Evolutionary conservation across 2,797 vertebrate genomes (phyloP).

Genomic region (Parauchenoglanis punctatus): DNA sequence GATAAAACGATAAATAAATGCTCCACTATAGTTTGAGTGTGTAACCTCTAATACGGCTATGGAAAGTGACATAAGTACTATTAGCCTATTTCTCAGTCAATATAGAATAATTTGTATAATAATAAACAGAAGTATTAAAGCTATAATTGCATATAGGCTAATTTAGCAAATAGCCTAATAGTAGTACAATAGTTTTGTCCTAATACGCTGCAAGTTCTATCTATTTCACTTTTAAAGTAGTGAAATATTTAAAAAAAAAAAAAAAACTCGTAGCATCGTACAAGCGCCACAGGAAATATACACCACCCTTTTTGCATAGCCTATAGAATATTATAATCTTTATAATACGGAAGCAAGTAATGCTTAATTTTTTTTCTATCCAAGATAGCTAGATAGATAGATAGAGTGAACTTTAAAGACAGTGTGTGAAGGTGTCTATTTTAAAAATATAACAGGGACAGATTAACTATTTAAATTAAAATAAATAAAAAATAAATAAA

Average conservation of each 20-base stretch:
- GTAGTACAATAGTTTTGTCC: background rate
- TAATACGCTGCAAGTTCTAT: background rate
- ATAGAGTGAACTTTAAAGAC: background rate
- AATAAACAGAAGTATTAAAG: background rate
- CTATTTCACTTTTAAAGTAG: background rate
- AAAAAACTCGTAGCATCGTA: no score
- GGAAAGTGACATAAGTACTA: background rate
- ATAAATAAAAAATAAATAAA: background rate
- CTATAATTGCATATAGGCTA: background rate
- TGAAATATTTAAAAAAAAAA: background rate
- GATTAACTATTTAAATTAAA: background rate
- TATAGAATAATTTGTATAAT: background rate
- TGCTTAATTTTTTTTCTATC: background rate
- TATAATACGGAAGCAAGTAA: background rate
- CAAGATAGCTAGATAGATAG: background rate
- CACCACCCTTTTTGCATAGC: background rate
- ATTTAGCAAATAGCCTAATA: background rate
- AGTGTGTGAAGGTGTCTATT: no score
- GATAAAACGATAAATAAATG: background rate
- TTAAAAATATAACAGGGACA: no score
- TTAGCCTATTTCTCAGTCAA: background rate
- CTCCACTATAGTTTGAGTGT: background rate
- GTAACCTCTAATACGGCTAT: background rate
- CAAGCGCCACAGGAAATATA: background rate
- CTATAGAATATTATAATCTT: background rate